A percentile compares a stretch with the other conserved stretches of the same genome.
These are phyloP conservation scores for Papio anubis DNA, from an alignment of 2,113 vertebrate species.

Conservation along the genomic window DNA sequence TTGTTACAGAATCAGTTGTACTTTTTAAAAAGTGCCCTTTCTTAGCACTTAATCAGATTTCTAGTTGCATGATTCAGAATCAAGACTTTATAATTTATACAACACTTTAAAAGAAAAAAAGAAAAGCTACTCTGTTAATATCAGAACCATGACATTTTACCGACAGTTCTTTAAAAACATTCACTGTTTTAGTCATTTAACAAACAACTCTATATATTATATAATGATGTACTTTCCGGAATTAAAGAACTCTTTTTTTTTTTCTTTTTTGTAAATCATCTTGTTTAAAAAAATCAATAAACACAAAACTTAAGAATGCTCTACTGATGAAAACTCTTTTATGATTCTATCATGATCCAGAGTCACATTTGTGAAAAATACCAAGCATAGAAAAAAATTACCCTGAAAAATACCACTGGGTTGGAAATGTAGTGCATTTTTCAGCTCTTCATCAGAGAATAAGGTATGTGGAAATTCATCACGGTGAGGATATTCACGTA, in stretches of 20 bases:
- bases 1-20: not conserved
- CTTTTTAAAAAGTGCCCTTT: not conserved
- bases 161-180: not conserved
- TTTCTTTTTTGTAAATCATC: not conserved
- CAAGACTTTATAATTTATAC: not conserved
- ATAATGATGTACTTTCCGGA: not conserved
- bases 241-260: not conserved
- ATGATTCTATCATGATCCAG: not conserved
- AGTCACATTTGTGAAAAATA: not conserved
- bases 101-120: not conserved
- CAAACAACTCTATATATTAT: not conserved
- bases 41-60: not conserved
- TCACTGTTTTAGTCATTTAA: not conserved
- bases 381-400: not conserved
- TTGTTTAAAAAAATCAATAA: not conserved
- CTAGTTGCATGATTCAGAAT: not conserved
- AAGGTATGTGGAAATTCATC: not conserved
- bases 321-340: not conserved
- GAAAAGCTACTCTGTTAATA: not conserved
- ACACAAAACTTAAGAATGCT: not conserved
- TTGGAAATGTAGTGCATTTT: not conserved
- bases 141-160: not conserved
- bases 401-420: not conserved
- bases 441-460: no score
- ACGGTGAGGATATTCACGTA: no score